phyloP scores from a whole-genome alignment of 2,888 invertebrate species.

The Onthophagus sagittarius region DNA sequence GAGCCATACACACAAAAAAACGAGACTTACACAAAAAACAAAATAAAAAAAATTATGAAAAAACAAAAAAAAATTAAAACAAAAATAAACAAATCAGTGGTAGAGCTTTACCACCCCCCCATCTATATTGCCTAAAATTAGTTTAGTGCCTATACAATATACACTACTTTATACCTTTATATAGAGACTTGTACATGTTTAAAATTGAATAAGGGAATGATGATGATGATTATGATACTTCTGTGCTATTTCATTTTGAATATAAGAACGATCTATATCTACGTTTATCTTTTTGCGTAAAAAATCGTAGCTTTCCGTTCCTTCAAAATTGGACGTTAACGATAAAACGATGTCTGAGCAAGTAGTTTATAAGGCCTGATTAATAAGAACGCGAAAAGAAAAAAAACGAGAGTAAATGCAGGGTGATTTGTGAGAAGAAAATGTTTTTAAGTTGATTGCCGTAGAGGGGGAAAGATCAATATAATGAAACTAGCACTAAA shows the following conservation, averaged over 20 bases:
- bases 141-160: conserved; percentile 45
- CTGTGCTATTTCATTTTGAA: neutral
- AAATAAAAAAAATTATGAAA: neutral
- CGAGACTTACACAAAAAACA: neutral
- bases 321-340: neutral
- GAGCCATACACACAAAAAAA: neutral
- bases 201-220: neutral
- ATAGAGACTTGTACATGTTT: conserved; percentile 11
- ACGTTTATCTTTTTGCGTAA: neutral
- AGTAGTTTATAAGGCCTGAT: conserved; percentile 44
- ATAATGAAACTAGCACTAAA: no score
- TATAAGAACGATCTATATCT: neutral
- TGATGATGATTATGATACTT: neutral
- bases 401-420: neutral
- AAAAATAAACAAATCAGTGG: conserved; percentile 28
- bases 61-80: neutral
- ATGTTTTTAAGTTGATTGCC: no score
- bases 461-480: no score
- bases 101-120: conserved; percentile 41
- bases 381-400: neutral
- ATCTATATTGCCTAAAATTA: conserved; percentile 40
- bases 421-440: no score
- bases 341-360: conserved; percentile 37
- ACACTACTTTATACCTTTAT: conserved; percentile 29
- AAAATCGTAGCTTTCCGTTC: neutral